phyloP scores from a whole-genome alignment of 1,140 invertebrate species.

The Tetranychus urticae region DNA sequence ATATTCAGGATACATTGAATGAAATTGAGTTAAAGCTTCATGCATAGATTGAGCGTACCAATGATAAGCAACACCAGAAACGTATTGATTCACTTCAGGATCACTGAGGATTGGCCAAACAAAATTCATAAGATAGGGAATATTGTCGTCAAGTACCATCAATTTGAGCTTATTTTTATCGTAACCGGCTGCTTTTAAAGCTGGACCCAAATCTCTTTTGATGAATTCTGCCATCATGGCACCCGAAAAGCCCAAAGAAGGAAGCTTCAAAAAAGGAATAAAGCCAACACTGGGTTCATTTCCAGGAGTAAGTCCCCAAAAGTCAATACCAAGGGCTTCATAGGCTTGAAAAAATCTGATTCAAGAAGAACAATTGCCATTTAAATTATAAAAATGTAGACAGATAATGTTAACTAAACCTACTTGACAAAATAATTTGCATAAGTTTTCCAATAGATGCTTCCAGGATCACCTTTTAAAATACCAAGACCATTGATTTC shows the following conservation, averaged over 20 bases:
- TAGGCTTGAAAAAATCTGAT: slow-evolving; percentile 34
- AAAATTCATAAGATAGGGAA: neutral
- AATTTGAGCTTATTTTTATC: slow-evolving; percentile 9
- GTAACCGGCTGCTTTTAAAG: slow-evolving; percentile 18
- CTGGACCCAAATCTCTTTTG: slow-evolving; percentile 4
- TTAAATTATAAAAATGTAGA: neutral
- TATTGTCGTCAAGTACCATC: slow-evolving; percentile 3
- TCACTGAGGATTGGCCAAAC: neutral
- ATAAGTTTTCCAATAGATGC: slow-evolving; percentile 24
- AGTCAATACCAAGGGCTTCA: slow-evolving; percentile 23
- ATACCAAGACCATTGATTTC: neutral
- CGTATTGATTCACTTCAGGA: slow-evolving; percentile 1
- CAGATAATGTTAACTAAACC: neutral
- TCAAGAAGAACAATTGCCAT: neutral
- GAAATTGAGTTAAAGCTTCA: slow-evolving; percentile 24
- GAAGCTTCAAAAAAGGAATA: slow-evolving; percentile 21
- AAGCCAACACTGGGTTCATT: slow-evolving; percentile 30
- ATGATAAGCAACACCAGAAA: slow-evolving; percentile 28
- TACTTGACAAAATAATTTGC: slow-evolving; percentile 39
- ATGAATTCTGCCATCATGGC: slow-evolving; percentile 1
- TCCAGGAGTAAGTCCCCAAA: slow-evolving; percentile 37
- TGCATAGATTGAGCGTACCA: slow-evolving; percentile 33
- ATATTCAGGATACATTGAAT: slow-evolving; percentile 35
- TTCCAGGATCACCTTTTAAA: slow-evolving; percentile 1
- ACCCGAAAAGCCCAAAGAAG: neutral